Percentiles rank a stretch among this genome's conserved stretches.
Conservation (phyloP, 2,797 vertebrate genomes). For the Microcaecilia unicolor region DNA sequence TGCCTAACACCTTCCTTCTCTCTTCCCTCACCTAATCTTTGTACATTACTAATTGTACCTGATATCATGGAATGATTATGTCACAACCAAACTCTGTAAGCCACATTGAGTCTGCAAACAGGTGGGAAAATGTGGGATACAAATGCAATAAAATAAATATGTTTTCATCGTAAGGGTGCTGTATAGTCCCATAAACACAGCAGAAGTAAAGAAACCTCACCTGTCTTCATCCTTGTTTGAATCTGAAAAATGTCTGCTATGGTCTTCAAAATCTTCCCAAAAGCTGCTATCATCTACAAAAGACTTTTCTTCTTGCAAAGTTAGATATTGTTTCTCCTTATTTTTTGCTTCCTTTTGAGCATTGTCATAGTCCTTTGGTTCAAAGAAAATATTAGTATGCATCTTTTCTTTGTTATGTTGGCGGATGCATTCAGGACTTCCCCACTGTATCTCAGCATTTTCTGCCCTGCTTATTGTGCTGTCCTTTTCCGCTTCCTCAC, state of each 20-base stretch:
- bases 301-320: conserved; percentile 7
- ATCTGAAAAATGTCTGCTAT: conserved; percentile 9
- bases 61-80: too few relatives aligned
- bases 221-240: conserved; percentile 52
- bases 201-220: conserved; percentile 32
- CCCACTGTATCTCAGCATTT: conserved; percentile 27
- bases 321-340: conserved; percentile 7
- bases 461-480: conserved; percentile 22
- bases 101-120: too few relatives aligned
- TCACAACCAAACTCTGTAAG: too few relatives aligned
- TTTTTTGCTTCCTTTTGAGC: conserved; percentile 16
- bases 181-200: neutral
- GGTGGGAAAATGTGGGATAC: too few relatives aligned
- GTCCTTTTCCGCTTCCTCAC: conserved; percentile 27
- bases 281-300: conserved; percentile 16
- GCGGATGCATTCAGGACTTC: conserved; percentile 14
- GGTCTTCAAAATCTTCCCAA: conserved; percentile 50
- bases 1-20: too few relatives aligned
- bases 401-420: conserved; percentile 25
- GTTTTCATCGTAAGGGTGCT: too few relatives aligned
- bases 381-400: conserved; percentile 21
- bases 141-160: too few relatives aligned
- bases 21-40: too few relatives aligned
- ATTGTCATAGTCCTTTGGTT: conserved; percentile 19
- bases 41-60: too few relatives aligned